Conservation (phyloP, 2,888 invertebrate species). For the Lottia gigantea region DNA sequence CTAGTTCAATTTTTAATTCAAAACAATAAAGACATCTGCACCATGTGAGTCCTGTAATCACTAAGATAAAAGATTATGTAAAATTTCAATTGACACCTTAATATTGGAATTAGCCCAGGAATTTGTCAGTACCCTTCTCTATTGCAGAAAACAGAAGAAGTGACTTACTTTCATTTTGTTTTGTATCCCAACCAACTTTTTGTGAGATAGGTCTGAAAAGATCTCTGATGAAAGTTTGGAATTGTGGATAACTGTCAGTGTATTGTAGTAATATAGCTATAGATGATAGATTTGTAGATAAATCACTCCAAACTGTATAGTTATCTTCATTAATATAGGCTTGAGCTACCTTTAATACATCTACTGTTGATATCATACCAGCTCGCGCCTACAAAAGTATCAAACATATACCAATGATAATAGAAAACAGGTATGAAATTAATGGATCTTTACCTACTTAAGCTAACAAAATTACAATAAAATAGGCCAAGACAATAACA, state of each 20-base stretch:
- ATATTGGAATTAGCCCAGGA: no score
- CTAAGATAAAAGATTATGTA: no score
- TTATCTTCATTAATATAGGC: slow-evolving; percentile 88
- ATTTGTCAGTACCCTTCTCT: no score
- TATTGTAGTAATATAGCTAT: slow-evolving; percentile 82
- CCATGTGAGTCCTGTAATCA: no score
- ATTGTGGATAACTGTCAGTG: slow-evolving; percentile 79
- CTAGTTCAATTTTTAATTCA: no score
- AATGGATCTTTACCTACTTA: no score
- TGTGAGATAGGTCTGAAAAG: slow-evolving; percentile 80
- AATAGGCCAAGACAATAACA: no score
- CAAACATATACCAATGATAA: no score
- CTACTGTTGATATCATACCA: slow-evolving; percentile 82
- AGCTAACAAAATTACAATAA: no score
- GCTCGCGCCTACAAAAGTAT: slow-evolving; percentile 72
- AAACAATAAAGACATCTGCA: no score
- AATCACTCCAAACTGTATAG: slow-evolving; percentile 89
- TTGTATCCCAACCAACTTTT: slow-evolving; percentile 87
- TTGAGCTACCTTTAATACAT: slow-evolving; percentile 84
- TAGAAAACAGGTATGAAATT: no score
- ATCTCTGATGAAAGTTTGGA: slow-evolving; percentile 80
- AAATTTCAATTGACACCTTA: no score
- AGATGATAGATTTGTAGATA: slow-evolving; percentile 77
- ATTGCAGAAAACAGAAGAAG: background rate
- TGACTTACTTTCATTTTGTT: slow-evolving; percentile 78